A percentile compares a stretch with the other conserved stretches of the same genome.
Evolutionary conservation across 1,140 invertebrate species (phyloP).

Genomic region (Daktulosphaira vitifoliae): DNA sequence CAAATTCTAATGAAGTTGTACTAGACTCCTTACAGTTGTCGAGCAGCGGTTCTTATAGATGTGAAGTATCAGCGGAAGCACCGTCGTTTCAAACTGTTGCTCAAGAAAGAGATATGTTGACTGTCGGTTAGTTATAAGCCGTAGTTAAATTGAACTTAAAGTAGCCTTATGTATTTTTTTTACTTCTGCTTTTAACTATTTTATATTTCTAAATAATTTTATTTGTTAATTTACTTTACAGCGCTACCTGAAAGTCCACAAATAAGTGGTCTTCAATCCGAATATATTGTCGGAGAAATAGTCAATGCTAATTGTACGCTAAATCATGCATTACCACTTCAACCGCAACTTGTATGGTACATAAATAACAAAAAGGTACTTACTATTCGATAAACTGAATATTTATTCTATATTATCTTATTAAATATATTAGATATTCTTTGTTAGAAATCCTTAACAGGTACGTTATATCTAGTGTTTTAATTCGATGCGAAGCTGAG

Average conservation of each 20-base stretch:
- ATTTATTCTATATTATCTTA: too few species aligned
- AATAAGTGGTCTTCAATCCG: not conserved
- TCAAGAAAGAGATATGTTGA: constrained; percentile 59
- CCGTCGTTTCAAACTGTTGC: constrained; percentile 59
- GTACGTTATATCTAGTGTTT: too few species aligned
- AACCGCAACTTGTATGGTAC: constrained; percentile 3
- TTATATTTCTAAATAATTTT: too few species aligned
- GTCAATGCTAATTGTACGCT: constrained; percentile 14
- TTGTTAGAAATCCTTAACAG: too few species aligned
- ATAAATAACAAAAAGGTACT: constrained; percentile 17
- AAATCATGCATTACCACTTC: not conserved
- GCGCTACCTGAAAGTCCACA: not conserved
- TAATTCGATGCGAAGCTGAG: too few species aligned
- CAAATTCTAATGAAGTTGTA: constrained; percentile 52
- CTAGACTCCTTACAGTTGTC: constrained; percentile 55
- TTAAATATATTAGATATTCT: too few species aligned
- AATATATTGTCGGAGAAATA: constrained; percentile 1
- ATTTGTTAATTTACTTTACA: too few species aligned
- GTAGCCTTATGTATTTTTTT: too few species aligned
- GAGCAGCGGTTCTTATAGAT: constrained; percentile 60
- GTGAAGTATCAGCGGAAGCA: constrained; percentile 68
- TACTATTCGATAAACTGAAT: too few species aligned
- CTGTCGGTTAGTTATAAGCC: constrained; percentile 58
- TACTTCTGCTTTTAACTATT: too few species aligned
- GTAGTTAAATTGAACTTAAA: too few species aligned